Percentiles rank a stretch among this genome's conserved stretches.
These are phyloP conservation scores for Phyllotis vaccarum DNA, from an alignment of 2,797 vertebrate species.

Conservation along the genomic window DNA sequence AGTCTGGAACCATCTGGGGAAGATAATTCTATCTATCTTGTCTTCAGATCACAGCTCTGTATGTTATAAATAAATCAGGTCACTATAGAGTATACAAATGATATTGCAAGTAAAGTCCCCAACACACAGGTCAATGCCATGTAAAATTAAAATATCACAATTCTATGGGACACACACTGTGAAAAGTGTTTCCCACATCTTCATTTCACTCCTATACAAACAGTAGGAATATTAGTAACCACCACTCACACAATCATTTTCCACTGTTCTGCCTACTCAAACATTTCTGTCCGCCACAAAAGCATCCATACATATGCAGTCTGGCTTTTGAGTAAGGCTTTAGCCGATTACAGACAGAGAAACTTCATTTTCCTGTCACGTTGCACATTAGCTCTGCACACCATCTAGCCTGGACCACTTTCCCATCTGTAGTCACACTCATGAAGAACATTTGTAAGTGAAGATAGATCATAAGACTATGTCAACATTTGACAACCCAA, in stretches of 20 bases:
- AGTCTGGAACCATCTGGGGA: not conserved
- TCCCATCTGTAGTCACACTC: not conserved
- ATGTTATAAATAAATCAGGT: slow-evolving; percentile 21
- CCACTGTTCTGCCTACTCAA: not conserved
- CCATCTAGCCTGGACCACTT: not conserved
- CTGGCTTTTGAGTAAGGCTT: not conserved
- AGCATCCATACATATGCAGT: not conserved
- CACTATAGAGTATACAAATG: not conserved
- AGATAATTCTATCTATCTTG: not conserved
- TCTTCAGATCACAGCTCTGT: not conserved
- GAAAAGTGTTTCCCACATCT: not conserved
- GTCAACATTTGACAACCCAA: not conserved
- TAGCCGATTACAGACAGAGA: not conserved
- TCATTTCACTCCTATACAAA: not conserved
- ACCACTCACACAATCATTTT: not conserved
- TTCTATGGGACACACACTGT: not conserved
- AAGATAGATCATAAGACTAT: not conserved
- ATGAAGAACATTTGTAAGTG: slow-evolving; percentile 8
- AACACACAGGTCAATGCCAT: not conserved
- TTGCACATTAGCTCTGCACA: not conserved
- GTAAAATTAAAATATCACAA: not conserved
- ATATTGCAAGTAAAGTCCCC: not conserved
- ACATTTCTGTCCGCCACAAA: not conserved
- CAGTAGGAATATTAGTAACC: not conserved
- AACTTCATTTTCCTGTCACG: not conserved